Conservation (phyloP, 2,113 vertebrate genomes). For the Grammomys surdaster region DNA sequence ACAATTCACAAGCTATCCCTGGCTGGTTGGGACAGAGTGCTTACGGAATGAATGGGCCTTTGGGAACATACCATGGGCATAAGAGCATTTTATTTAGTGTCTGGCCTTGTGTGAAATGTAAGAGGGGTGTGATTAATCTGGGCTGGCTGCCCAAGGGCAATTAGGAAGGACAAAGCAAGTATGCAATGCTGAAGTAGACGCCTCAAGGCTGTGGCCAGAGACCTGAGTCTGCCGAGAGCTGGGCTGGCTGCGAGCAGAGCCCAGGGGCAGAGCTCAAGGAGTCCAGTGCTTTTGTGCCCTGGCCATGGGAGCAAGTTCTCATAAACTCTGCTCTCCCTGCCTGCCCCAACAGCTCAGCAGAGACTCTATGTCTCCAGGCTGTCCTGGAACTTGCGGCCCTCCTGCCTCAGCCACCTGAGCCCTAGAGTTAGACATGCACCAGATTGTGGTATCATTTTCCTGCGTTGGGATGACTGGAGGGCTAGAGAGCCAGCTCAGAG, state of each 20-base stretch:
- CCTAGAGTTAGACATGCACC: neutral
- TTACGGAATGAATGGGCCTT: neutral
- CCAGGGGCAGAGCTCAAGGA: neutral
- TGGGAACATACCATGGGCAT: neutral
- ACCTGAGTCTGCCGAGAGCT: neutral
- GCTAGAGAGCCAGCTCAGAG: too few species aligned
- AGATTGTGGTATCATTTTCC: neutral
- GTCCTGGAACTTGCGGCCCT: neutral
- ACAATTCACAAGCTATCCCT: neutral
- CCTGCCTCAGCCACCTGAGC: neutral
- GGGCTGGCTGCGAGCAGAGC: neutral
- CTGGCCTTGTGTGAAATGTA: neutral
- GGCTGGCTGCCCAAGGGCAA: neutral
- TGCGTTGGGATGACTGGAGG: neutral
- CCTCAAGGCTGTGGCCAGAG: neutral
- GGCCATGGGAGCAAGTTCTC: neutral
- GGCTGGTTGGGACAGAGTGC: neutral
- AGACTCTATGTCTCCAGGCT: neutral
- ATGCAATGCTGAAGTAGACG: constrained; percentile 29
- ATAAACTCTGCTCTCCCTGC: neutral
- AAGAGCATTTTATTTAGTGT: constrained; percentile 29
- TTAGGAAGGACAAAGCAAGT: constrained; percentile 19
- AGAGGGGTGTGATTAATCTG: constrained; percentile 8
- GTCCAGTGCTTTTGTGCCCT: neutral
- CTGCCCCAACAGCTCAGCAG: too few species aligned